Evolutionary conservation across 2,113 vertebrate genomes (phyloP).

Genomic region (Noturus placidus): DNA sequence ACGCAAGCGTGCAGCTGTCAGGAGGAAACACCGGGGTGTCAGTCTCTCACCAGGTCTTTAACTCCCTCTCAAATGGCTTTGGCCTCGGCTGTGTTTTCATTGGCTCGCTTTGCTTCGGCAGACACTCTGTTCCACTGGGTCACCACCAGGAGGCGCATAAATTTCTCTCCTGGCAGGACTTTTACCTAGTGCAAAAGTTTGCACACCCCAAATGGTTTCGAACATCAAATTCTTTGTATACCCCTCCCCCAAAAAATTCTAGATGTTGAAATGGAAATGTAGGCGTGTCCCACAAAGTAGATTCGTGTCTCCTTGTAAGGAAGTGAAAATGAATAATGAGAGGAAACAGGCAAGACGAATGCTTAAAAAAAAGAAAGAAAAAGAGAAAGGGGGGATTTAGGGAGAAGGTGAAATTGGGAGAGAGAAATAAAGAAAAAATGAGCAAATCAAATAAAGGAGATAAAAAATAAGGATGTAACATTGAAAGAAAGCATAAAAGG

Average conservation of each 20-base stretch:
- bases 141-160: conserved; percentile 2
- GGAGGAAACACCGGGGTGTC: not conserved
- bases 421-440: not conserved
- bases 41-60: conserved; percentile 2
- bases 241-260: not conserved
- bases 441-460: not conserved
- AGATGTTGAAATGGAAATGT: not conserved
- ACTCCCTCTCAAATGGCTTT: not conserved
- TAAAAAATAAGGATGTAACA: not conserved
- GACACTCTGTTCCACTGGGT: not conserved
- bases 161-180: not conserved
- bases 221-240: not conserved
- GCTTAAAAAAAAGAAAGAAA: not conserved
- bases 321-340: not conserved
- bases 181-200: not conserved
- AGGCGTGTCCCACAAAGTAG: not conserved
- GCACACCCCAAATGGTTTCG: not conserved
- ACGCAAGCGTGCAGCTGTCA: not conserved
- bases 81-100: not conserved
- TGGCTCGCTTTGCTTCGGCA: not conserved
- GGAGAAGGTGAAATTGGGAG: not conserved
- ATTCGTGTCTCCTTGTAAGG: not conserved
- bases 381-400: not conserved
- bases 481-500: not conserved
- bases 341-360: not conserved